Conservation (phyloP, 2,888 invertebrate species). For the Drosophila falleni region DNA sequence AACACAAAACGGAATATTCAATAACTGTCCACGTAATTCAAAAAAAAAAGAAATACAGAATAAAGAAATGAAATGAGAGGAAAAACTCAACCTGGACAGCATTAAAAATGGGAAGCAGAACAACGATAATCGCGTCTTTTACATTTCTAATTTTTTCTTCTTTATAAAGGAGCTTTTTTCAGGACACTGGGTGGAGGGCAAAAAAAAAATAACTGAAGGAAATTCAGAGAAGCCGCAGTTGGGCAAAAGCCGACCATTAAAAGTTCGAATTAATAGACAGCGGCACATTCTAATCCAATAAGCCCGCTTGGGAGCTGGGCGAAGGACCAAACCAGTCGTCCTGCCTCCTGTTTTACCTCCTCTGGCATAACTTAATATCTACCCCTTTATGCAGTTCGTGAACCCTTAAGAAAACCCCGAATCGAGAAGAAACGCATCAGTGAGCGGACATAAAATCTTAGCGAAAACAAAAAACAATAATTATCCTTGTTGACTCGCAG, state of each 20-base stretch:
- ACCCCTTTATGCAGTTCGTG: conserved; percentile 57
- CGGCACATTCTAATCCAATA: conserved; percentile 69
- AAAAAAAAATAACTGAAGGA: conserved; percentile 7
- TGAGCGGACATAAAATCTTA: conserved; percentile 60
- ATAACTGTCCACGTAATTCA: conserved; percentile 61
- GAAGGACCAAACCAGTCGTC: conserved; percentile 9
- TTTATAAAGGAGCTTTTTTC: conserved; percentile 29
- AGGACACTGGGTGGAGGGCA: not conserved
- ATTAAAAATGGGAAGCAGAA: conserved; percentile 48
- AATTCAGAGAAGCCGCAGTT: conserved; percentile 47
- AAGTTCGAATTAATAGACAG: conserved; percentile 59
- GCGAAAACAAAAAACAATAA: conserved; percentile 65
- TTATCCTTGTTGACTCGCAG: conserved; percentile 71
- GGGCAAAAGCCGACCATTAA: conserved; percentile 49
- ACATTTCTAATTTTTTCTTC: conserved; percentile 16
- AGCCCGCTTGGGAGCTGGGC: conserved; percentile 43
- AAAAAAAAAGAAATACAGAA: conserved; percentile 12
- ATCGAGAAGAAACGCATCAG: conserved; percentile 65
- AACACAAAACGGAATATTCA: conserved; percentile 79
- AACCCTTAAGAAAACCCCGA: conserved; percentile 23
- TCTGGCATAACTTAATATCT: conserved; percentile 36
- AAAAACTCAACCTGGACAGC: conserved; percentile 19
- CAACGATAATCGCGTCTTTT: conserved; percentile 69
- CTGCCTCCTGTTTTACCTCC: not conserved
- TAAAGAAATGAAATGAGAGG: conserved; percentile 5